Evolutionary conservation across 2,888 invertebrate genomes (phyloP).

Genomic region (Bugulina stolonifera): DNA sequence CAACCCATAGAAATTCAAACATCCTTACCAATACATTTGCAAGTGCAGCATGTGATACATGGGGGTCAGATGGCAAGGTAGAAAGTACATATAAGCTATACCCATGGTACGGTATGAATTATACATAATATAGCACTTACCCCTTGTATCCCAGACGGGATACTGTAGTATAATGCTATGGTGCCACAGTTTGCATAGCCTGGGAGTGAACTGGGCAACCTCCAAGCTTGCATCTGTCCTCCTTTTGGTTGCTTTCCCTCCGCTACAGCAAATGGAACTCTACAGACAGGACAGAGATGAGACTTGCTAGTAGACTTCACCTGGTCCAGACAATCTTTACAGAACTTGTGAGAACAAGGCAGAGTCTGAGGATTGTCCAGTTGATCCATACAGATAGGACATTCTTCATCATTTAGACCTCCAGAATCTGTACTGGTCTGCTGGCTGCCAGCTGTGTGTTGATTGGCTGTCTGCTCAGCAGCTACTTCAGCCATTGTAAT

Average conservation of each 20-base stretch:
- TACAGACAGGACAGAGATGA: constrained; percentile 55
- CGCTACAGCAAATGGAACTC: constrained; percentile 31
- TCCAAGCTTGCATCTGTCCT: constrained; percentile 29
- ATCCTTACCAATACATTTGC: too few relatives aligned
- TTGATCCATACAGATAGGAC: constrained; percentile 29
- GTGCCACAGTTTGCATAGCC: constrained; percentile 31
- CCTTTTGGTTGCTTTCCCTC: constrained; percentile 33
- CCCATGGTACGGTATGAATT: too few relatives aligned
- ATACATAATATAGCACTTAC: too few relatives aligned
- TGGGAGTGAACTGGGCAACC: constrained; percentile 26
- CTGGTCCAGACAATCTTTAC: constrained; percentile 10
- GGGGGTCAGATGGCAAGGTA: too few relatives aligned
- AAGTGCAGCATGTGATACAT: too few relatives aligned
- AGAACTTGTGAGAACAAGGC: constrained; percentile 25
- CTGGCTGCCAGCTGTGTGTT: too few relatives aligned
- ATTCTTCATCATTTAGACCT: constrained; percentile 19
- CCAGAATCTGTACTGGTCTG: too few relatives aligned
- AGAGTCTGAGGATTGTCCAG: neutral
- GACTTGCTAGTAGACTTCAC: constrained; percentile 9
- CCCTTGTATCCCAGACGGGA: constrained; percentile 36
- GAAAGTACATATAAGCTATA: too few relatives aligned
- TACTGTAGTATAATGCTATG: constrained; percentile 32
- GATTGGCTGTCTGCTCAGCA: too few relatives aligned
- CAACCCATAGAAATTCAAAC: too few relatives aligned
- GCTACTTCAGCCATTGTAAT: too few relatives aligned